Percentiles rank a stretch among this genome's conserved stretches.
phyloP scores from a whole-genome alignment of 2,888 invertebrate genomes.

The Drosophila rubida region DNA sequence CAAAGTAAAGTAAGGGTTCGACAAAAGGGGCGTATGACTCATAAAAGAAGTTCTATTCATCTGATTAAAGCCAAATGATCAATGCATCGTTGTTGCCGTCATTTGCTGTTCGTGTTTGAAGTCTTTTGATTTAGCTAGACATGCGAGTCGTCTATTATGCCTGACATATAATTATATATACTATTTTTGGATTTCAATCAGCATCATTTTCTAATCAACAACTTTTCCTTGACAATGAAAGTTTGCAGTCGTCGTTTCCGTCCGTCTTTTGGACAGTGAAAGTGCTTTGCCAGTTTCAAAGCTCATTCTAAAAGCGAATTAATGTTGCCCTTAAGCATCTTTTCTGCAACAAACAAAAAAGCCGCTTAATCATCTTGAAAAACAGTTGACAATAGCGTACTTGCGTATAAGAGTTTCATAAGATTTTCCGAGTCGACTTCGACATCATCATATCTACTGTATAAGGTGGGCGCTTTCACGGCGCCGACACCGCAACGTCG shows the following conservation, averaged over 20 bases:
- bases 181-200: slow-evolving; percentile 50
- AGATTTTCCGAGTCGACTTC: slow-evolving; percentile 54
- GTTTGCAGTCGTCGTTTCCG: slow-evolving; percentile 40
- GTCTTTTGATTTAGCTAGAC: slow-evolving; percentile 34
- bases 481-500: slow-evolving; percentile 68
- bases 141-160: slow-evolving; percentile 28
- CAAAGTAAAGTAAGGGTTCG: slow-evolving; percentile 19
- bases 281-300: slow-evolving; percentile 43
- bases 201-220: slow-evolving; percentile 67
- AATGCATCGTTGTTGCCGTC: slow-evolving; percentile 9
- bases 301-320: slow-evolving; percentile 69
- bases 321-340: slow-evolving; percentile 52
- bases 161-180: slow-evolving; percentile 54
- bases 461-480: slow-evolving; percentile 72
- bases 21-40: slow-evolving; percentile 52
- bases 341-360: slow-evolving; percentile 44
- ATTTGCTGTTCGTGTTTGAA: slow-evolving; percentile 41
- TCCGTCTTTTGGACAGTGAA: slow-evolving; percentile 53
- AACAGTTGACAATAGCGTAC: slow-evolving; percentile 68
- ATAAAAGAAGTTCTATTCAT: slow-evolving; percentile 39
- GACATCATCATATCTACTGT: slow-evolving; percentile 10
- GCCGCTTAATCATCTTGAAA: slow-evolving; percentile 73
- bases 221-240: slow-evolving; percentile 55
- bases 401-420: slow-evolving; percentile 54
- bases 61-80: slow-evolving; percentile 40